These are phyloP conservation scores for Ploceus nigricollis DNA, from an alignment of 2,113 vertebrate genomes.

Conservation along the genomic window DNA sequence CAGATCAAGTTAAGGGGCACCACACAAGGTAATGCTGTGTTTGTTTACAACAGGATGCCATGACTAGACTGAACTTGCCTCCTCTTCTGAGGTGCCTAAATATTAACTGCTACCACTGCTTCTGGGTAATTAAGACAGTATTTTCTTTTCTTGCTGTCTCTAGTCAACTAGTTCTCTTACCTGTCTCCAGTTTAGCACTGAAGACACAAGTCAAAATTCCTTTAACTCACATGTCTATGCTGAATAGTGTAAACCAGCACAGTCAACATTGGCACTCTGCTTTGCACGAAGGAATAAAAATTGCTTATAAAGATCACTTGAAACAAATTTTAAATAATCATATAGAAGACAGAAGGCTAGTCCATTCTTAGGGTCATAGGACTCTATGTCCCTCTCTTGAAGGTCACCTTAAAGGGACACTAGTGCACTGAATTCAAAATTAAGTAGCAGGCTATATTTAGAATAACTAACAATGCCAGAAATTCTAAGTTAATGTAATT, in stretches of 20 bases:
- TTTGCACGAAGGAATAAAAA: not conserved
- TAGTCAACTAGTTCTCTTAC: not conserved
- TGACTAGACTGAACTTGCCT: not conserved
- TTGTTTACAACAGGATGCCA: constrained; percentile 32
- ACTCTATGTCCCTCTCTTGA: not conserved
- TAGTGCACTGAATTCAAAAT: not conserved
- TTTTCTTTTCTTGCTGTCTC: not conserved
- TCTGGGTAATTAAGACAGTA: not conserved
- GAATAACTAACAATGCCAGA: not conserved
- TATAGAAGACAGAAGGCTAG: not conserved
- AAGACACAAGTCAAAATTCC: not conserved
- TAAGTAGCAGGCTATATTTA: constrained; percentile 7
- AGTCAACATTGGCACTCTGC: not conserved
- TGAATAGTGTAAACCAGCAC: not conserved
- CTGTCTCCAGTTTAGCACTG: not conserved
- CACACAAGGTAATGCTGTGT: constrained; percentile 10
- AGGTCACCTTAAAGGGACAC: constrained; percentile 36
- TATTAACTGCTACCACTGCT: not conserved
- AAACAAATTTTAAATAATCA: not conserved
- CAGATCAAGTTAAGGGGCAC: not conserved
- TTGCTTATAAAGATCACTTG: not conserved
- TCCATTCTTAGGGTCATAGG: not conserved
- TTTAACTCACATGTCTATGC: not conserved
- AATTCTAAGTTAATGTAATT: not conserved
- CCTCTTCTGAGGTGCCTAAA: not conserved